Percentiles rank a stretch among this genome's conserved stretches.
Evolutionary conservation across 2,797 vertebrate species (phyloP).

Genomic region (Tapirus indicus): DNA sequence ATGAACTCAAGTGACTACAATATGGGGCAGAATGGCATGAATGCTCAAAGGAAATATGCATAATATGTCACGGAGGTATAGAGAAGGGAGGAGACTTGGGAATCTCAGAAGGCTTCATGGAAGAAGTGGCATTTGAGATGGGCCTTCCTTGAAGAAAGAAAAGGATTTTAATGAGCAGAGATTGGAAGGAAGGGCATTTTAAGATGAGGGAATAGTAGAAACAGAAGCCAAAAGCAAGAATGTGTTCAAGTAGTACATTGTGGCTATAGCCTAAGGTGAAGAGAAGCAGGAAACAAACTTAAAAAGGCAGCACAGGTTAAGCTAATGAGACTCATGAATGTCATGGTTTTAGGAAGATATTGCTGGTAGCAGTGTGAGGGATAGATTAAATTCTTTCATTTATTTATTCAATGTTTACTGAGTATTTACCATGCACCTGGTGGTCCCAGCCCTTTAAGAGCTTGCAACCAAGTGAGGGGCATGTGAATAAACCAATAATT

Average conservation of each 20-base stretch:
- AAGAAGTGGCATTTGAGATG: not conserved
- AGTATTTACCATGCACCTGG: not conserved
- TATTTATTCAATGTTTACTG: slow-evolving; percentile 6
- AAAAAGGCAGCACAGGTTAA: not conserved
- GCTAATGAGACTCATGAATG: not conserved
- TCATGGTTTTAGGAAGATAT: not conserved
- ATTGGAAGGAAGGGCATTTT: not conserved
- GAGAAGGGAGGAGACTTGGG: not conserved
- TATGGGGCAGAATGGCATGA: not conserved
- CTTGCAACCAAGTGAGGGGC: not conserved
- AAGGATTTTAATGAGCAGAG: not conserved
- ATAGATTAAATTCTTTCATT: not conserved
- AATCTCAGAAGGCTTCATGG: not conserved
- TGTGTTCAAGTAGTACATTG: not conserved
- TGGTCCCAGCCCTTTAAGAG: not conserved
- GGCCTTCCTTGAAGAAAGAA: not conserved
- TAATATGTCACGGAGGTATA: not conserved
- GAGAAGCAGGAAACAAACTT: not conserved
- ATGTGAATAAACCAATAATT: not conserved
- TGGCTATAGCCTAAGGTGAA: not conserved
- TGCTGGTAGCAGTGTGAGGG: not conserved
- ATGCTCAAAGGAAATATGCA: not conserved
- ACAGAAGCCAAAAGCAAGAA: slow-evolving; percentile 9
- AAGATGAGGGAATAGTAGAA: not conserved
- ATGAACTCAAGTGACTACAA: not conserved